phyloP scores from a whole-genome alignment of 2,888 invertebrate species.

The Pyrocoelia pectoralis region DNA sequence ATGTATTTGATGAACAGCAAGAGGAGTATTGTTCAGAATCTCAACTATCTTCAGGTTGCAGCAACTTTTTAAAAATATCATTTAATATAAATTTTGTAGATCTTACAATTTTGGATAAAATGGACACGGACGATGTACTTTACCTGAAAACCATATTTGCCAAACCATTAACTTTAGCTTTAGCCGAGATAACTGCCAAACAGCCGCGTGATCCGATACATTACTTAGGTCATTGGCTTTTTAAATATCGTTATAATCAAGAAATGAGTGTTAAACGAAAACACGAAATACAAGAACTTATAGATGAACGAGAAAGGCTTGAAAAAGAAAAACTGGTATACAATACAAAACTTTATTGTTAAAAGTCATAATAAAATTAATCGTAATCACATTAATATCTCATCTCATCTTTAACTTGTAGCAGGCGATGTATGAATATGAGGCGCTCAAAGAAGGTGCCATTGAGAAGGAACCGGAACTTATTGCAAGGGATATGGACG shows the following conservation, averaged over 20 bases:
- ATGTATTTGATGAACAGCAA: neutral
- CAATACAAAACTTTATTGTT: neutral
- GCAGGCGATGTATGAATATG: neutral
- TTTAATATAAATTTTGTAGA: neutral
- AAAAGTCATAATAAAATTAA: too few relatives aligned
- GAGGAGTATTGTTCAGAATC: too few relatives aligned
- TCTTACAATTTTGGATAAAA: slow-evolving; percentile 16
- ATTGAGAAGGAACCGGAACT: neutral
- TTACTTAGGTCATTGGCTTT: slow-evolving; percentile 62
- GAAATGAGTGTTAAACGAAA: slow-evolving; percentile 53
- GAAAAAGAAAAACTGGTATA: slow-evolving; percentile 52
- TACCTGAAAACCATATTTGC: slow-evolving; percentile 56
- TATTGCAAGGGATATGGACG: neutral
- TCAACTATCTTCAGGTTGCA: neutral
- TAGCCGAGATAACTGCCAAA: slow-evolving; percentile 60
- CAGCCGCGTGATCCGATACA: slow-evolving; percentile 62
- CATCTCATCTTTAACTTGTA: neutral
- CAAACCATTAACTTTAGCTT: slow-evolving; percentile 56
- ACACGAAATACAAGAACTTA: slow-evolving; percentile 52
- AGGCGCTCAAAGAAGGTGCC: neutral
- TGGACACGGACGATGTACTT: slow-evolving; percentile 52
- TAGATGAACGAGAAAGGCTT: slow-evolving; percentile 51
- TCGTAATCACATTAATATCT: too few relatives aligned
- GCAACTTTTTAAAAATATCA: too few relatives aligned
- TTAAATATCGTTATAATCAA: slow-evolving; percentile 60